Evolutionary conservation across 2,113 vertebrate genomes (phyloP).

Genomic region (Cricetomys ansorgei): DNA sequence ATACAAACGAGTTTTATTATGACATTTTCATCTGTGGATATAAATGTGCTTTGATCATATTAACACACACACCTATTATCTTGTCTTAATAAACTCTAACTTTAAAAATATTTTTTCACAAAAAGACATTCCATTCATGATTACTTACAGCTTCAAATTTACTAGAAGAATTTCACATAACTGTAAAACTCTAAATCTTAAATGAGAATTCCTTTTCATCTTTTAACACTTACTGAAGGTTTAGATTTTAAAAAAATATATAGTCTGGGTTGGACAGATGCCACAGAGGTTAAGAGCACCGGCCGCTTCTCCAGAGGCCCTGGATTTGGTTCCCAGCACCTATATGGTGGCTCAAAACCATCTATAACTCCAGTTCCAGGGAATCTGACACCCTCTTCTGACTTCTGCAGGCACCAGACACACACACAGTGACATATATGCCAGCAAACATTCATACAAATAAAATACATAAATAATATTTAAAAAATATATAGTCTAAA

Average conservation of each 20-base stretch:
- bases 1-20: neutral
- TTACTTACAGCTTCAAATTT: neutral
- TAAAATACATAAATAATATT: neutral
- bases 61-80: neutral
- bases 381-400: neutral
- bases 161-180: neutral
- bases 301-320: neutral
- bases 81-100: neutral
- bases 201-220: conserved; percentile 27
- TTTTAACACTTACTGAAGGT: conserved; percentile 29
- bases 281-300: neutral
- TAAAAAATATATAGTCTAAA: neutral
- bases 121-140: neutral
- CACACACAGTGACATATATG: neutral
- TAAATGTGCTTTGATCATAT: neutral
- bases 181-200: neutral
- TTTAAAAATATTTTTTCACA: neutral
- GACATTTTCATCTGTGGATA: neutral
- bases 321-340: neutral
- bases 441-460: neutral
- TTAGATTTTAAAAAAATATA: neutral
- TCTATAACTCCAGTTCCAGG: neutral
- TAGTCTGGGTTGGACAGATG: neutral
- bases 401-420: neutral
- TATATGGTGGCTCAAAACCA: neutral